These are phyloP conservation scores for Equus quagga DNA, from an alignment of 2,113 vertebrate species.

Conservation along the genomic window DNA sequence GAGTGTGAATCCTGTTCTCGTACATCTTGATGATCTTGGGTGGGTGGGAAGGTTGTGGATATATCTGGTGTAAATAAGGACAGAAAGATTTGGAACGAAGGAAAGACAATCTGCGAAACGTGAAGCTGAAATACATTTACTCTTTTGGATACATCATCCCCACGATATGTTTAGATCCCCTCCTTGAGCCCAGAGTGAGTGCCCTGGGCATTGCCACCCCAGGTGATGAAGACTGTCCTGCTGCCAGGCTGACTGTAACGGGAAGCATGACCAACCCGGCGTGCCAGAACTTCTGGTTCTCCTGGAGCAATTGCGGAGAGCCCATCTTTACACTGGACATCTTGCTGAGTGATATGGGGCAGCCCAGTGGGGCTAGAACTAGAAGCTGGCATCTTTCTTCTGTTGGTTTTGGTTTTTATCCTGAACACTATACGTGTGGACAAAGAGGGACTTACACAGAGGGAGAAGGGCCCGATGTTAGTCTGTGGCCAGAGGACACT, in stretches of 20 bases:
- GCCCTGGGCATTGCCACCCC: neutral
- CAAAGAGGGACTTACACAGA: neutral
- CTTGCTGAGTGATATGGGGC: neutral
- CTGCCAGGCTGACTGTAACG: neutral
- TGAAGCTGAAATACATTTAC: neutral
- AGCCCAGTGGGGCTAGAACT: neutral
- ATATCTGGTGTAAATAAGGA: neutral
- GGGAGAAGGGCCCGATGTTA: neutral
- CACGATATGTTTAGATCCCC: neutral
- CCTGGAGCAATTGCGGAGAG: neutral
- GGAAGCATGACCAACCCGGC: neutral
- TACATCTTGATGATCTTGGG: neutral
- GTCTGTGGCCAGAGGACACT: neutral
- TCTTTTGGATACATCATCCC: neutral
- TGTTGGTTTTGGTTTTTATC: neutral
- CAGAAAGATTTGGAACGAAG: slow-evolving; percentile 44
- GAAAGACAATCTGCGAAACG: neutral
- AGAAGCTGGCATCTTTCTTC: neutral
- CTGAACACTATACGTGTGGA: too few relatives aligned
- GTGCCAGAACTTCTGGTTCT: too few relatives aligned
- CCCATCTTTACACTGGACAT: neutral
- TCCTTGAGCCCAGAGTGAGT: neutral
- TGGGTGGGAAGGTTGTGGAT: neutral
- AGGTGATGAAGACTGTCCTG: neutral
- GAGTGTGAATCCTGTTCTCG: neutral